Evolutionary conservation across 1,140 invertebrate genomes (phyloP).

Genomic region (Drosophila chauvacae): DNA sequence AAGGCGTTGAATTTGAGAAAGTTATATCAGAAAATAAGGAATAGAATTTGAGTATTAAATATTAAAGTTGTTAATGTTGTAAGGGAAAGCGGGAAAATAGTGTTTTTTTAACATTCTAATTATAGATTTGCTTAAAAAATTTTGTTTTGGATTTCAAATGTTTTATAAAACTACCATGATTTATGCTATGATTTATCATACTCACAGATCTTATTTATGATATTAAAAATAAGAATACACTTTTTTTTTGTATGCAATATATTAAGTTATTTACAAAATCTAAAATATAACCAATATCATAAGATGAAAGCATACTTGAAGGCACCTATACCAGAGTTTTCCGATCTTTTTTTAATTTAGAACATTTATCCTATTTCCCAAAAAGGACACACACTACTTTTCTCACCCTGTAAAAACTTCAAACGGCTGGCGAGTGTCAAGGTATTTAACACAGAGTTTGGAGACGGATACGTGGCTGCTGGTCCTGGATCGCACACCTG

Average conservation of each 20-base stretch:
- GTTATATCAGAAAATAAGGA: background rate
- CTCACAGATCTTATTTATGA: background rate
- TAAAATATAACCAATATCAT: too few species aligned
- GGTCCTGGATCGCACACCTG: constrained; percentile 48
- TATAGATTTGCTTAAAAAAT: fast-evolving
- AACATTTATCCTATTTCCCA: background rate
- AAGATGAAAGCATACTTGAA: background rate
- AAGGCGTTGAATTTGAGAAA: too few species aligned
- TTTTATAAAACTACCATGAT: background rate
- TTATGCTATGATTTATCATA: background rate
- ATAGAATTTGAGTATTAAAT: background rate
- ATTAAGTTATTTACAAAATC: too few species aligned
- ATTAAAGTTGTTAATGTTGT: background rate
- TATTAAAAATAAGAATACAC: background rate
- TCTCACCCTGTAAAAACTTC: constrained; percentile 31
- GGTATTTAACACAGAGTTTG: constrained; percentile 37
- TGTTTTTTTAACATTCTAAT: background rate
- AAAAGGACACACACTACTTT: background rate
- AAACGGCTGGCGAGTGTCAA: constrained; percentile 47
- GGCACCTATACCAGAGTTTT: background rate
- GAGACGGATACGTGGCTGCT: constrained; percentile 11
- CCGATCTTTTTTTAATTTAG: fast-evolving
- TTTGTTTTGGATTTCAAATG: fast-evolving
- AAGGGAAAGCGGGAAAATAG: background rate
- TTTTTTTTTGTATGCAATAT: too few species aligned